phyloP scores from a whole-genome alignment of 1,140 invertebrate species.

The Pogonomyrmex barbatus region DNA sequence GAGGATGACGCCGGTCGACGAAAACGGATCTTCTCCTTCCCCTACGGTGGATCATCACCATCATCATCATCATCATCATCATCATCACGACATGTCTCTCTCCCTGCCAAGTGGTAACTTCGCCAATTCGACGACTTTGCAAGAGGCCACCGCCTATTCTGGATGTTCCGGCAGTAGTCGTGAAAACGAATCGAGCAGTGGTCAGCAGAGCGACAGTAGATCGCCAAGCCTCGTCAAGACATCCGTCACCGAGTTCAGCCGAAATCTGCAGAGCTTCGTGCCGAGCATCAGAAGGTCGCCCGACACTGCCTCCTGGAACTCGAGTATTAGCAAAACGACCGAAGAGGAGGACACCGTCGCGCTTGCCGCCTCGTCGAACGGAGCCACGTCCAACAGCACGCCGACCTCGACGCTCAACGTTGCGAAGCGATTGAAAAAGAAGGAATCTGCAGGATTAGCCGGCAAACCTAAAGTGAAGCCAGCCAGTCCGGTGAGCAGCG shows the following conservation, averaged over 20 bases:
- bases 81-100: slow-evolving; percentile 67
- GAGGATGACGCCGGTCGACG: slow-evolving; percentile 79
- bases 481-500: slow-evolving; percentile 86
- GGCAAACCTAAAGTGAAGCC: slow-evolving; percentile 83
- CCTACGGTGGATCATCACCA: slow-evolving; percentile 51
- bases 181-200: slow-evolving; percentile 60
- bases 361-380: slow-evolving; percentile 15
- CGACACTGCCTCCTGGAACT: slow-evolving; percentile 80
- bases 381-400: slow-evolving; percentile 26
- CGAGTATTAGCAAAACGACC: slow-evolving; percentile 80
- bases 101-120: slow-evolving; percentile 73
- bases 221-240: slow-evolving; percentile 58
- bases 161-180: slow-evolving; percentile 57
- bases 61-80: slow-evolving; percentile 55
- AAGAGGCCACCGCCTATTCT: slow-evolving; percentile 37
- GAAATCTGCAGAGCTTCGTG: slow-evolving; percentile 65
- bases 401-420: slow-evolving; percentile 65
- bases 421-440: slow-evolving; percentile 57
- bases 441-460: slow-evolving; percentile 53
- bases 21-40: slow-evolving; percentile 65
- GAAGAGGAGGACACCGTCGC: slow-evolving; percentile 78
- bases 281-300: slow-evolving; percentile 79
- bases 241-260: slow-evolving; percentile 34
- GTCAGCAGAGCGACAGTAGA: slow-evolving; percentile 59
- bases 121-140: slow-evolving; percentile 75